phyloP scores from a whole-genome alignment of 2,113 vertebrate species.

The Phocoena phocoena region DNA sequence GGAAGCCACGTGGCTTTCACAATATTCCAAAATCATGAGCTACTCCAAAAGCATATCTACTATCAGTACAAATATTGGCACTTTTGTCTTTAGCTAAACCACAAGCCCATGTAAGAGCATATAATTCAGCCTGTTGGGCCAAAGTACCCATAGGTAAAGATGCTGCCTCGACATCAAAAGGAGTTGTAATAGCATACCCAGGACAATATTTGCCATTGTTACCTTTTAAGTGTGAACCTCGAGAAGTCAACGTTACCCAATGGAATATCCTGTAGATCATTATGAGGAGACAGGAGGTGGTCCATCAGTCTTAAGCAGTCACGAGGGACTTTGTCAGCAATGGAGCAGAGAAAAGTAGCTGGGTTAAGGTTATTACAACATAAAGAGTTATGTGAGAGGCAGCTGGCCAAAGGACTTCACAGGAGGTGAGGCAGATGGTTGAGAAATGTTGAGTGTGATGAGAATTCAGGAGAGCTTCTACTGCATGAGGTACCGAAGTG shows the following conservation, averaged over 20 bases:
- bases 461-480: background rate
- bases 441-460: background rate
- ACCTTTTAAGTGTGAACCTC: background rate
- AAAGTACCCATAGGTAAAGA: background rate
- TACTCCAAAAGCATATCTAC: background rate
- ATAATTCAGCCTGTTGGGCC: background rate
- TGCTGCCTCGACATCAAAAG: background rate
- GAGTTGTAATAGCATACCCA: background rate
- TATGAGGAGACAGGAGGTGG: background rate
- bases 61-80: background rate
- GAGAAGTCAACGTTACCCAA: background rate
- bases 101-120: background rate
- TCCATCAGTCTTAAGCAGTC: background rate
- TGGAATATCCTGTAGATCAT: background rate
- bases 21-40: background rate
- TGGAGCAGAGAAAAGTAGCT: background rate
- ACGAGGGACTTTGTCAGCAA: background rate
- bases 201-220: background rate
- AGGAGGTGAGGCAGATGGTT: background rate
- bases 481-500: background rate
- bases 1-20: background rate
- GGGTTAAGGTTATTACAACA: background rate
- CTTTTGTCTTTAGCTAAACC: background rate
- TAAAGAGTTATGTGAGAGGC: background rate
- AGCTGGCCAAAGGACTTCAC: background rate